Evolutionary conservation across 2,888 invertebrate species (phyloP), one percentile per base, ranked within the genome.

Genomic region (Philaethria dido): DNA sequence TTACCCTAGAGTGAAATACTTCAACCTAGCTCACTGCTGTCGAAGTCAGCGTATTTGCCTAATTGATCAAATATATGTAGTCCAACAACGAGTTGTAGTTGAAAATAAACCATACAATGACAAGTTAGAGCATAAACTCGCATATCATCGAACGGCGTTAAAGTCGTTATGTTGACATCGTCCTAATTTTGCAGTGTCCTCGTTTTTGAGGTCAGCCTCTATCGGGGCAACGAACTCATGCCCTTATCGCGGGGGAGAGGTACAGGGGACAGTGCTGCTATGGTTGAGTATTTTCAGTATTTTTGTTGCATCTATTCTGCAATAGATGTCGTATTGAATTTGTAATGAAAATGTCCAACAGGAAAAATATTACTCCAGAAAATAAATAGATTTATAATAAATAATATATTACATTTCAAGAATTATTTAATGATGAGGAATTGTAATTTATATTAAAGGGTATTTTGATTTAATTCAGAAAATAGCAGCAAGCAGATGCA

Each of bases 121-220:
- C 67, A 42, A 45, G 3, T 69, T 83, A 80, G 75, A 82, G 89
- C 84, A 78, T 80, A 85, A 78, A 84, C 74, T 88, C 73, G 83
- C 73, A 74, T 82, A 83, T 73, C 69, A 73, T 69, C 68, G 72
- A 74, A 74, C 72, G 90, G 88, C 90, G 85, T 80, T 91, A 80
- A 76, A 86, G 89, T 86, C 92, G 84, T 92, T 92, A 87, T 85
- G 92, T 89, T 91, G 91, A 89, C 92, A 90, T 87, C 91, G 92
- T 89, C 90, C 91, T 89, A 93, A 93, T 93, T 93, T 93, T 93
- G 93, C 93, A 94, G 93, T 94, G 94, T 94, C 94, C 94, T 94
- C 94, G 94, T 94, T 94, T 94, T 94, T 94, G 94, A 94, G 94
- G 94, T 94, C 94, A 94, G 93, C 93, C 87, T 89, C 88, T 92